Percentiles rank a stretch among this genome's conserved stretches.
phyloP scores from a whole-genome alignment of 2,888 invertebrate genomes.

The Podabrus alpinus region DNA sequence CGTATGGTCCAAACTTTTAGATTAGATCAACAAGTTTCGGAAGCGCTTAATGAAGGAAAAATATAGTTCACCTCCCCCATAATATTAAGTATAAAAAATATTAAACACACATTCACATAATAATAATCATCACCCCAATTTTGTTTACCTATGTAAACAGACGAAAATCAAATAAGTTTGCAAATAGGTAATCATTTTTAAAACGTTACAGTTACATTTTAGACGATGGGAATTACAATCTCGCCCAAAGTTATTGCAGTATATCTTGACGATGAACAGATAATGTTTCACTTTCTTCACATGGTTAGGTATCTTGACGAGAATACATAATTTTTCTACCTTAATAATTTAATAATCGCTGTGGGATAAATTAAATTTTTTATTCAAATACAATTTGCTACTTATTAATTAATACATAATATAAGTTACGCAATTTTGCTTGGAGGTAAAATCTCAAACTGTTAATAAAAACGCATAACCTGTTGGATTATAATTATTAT shows the following conservation, averaged over 20 bases:
- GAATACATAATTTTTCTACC: neutral
- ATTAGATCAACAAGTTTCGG: conserved; percentile 31
- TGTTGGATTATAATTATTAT: neutral
- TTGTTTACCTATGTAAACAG: neutral
- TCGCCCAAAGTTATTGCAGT: neutral
- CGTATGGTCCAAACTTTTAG: conserved; percentile 24
- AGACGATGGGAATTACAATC: neutral
- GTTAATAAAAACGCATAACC: neutral
- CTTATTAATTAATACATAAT: neutral
- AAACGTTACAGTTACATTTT: neutral
- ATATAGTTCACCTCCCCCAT: neutral
- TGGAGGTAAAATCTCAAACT: neutral
- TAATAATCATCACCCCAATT: neutral
- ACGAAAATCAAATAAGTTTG: neutral
- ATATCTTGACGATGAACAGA: neutral
- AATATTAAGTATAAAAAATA: neutral
- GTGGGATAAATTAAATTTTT: neutral
- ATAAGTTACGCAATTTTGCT: neutral
- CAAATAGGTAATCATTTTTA: neutral
- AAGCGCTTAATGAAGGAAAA: conserved; percentile 19
- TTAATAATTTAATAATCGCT: neutral
- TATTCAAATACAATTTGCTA: neutral
- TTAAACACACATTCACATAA: neutral
- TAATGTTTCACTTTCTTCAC: neutral
- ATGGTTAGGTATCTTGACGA: neutral